These are phyloP conservation scores for Pterostichus niger DNA, from an alignment of 2,888 invertebrate species.

Conservation along the genomic window DNA sequence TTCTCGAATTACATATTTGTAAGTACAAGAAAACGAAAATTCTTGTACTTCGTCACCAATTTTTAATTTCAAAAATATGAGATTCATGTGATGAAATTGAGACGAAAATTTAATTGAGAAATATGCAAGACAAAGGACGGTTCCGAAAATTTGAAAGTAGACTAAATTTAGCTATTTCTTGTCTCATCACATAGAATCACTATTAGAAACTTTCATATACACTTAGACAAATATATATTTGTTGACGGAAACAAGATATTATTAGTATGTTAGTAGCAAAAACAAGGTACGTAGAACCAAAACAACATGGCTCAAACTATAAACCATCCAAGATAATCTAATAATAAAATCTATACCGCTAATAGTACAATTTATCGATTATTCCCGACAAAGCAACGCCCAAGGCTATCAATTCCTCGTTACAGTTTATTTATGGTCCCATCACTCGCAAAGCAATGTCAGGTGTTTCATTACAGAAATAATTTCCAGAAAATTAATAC, in stretches of 20 bases:
- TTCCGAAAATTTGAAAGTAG: too few relatives aligned
- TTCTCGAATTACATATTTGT: too few relatives aligned
- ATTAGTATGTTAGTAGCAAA: not conserved
- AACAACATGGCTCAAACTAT: conserved; percentile 20
- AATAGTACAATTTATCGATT: conserved; percentile 43
- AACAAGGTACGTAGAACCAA: not conserved
- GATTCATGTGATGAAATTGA: too few relatives aligned
- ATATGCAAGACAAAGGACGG: too few relatives aligned
- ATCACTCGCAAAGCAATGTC: conserved; percentile 16
- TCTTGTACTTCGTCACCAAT: too few relatives aligned
- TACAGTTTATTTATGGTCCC: conserved; percentile 31
- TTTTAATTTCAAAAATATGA: too few relatives aligned
- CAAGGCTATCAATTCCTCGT: conserved; percentile 38
- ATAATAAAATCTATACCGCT: conserved; percentile 43
- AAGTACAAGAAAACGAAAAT: too few relatives aligned
- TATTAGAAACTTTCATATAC: too few relatives aligned
- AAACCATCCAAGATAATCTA: conserved; percentile 40
- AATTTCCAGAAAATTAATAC: conserved; percentile 32
- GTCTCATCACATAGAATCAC: too few relatives aligned
- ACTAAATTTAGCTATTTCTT: too few relatives aligned
- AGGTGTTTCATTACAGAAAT: conserved; percentile 39
- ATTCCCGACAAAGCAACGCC: conserved; percentile 34
- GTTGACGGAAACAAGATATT: not conserved
- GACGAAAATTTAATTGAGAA: too few relatives aligned
- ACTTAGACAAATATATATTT: too few relatives aligned